Conservation (phyloP, 2,113 vertebrate species). For the Phylloscopus trochilus region DNA sequence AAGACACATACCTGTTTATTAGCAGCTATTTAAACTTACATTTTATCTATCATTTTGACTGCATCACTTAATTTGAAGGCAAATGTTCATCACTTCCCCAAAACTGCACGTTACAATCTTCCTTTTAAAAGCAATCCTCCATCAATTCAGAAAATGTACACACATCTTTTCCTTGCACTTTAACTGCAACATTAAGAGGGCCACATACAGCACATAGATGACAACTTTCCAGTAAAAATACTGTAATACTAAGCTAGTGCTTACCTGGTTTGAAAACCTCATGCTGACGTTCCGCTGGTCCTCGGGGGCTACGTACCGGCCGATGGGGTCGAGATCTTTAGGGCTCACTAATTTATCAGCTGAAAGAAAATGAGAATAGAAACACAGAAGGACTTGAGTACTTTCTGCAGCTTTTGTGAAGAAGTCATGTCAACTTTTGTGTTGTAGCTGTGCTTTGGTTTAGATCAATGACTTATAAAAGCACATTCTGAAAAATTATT, state of each 20-base stretch:
- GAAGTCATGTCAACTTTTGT: neutral
- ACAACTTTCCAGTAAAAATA: neutral
- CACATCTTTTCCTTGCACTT: neutral
- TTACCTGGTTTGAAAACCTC: constrained; percentile 97
- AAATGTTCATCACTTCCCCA: neutral
- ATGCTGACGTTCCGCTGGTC: constrained; percentile 94
- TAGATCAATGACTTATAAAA: neutral
- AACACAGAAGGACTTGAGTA: neutral
- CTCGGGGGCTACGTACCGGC: constrained; percentile 82
- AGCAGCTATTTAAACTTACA: neutral
- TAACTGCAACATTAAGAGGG: neutral
- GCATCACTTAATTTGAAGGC: neutral
- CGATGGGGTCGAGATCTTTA: constrained; percentile 90
- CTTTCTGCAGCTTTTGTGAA: neutral
- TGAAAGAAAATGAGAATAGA: constrained; percentile 51
- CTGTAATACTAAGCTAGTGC: neutral
- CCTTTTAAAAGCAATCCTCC: neutral
- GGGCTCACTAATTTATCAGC: constrained; percentile 92
- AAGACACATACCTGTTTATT: neutral
- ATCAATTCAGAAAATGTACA: neutral
- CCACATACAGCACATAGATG: rapidly evolving
- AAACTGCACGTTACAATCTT: neutral
- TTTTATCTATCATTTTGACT: neutral
- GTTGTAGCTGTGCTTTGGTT: neutral
- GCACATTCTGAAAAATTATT: neutral